Evolutionary conservation across 2,888 invertebrate species (phyloP).

Genomic region (Acrocyrtus sp.): DNA sequence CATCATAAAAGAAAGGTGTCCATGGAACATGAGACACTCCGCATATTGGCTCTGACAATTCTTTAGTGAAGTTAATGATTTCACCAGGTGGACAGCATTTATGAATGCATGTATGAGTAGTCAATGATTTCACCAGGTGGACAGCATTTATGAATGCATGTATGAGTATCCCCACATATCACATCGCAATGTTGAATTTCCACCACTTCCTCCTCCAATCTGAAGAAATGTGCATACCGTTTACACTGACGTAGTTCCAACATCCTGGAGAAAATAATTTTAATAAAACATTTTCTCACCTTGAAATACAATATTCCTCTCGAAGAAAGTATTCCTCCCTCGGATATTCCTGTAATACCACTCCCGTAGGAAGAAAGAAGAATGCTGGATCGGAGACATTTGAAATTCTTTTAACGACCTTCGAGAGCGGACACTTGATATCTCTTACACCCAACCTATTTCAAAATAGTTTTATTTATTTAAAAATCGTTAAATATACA

Average conservation of each 20-base stretch:
- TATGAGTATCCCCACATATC: constrained; percentile 25
- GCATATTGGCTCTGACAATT: too few relatives aligned
- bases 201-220: not conserved
- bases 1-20: constrained; percentile 24
- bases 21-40: too few relatives aligned
- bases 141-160: constrained; percentile 29
- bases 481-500: not conserved
- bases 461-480: not conserved
- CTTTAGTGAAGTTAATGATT: constrained; percentile 11
- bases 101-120: constrained; percentile 4
- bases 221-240: too few relatives aligned
- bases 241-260: too few relatives aligned
- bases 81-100: constrained; percentile 27
- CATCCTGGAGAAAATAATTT: not conserved
- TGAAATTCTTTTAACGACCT: not conserved
- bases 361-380: constrained; percentile 2
- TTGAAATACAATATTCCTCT: constrained; percentile 26
- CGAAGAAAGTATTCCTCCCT: constrained; percentile 15
- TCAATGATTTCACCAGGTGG: constrained; percentile 14
- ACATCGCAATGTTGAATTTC: constrained; percentile 23
- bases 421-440: not conserved
- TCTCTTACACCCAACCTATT: not conserved
- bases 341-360: too few relatives aligned
- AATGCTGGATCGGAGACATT: not conserved
- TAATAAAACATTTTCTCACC: not conserved